Base-by-base conservation (phyloP, 2,113 vertebrate species). In the Pheucticus melanocephalus region DNA sequence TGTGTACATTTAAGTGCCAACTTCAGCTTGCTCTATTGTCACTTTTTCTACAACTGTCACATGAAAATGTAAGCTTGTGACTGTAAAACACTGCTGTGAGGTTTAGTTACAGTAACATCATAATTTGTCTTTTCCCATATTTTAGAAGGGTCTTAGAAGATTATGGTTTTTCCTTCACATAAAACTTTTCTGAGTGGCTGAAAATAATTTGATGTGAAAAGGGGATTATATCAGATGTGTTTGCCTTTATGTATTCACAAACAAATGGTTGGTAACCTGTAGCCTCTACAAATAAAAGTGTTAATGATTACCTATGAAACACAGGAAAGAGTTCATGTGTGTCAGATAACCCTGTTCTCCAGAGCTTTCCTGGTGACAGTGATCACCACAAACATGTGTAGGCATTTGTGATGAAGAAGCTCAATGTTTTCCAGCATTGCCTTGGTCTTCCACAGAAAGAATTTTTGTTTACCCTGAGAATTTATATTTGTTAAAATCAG, bases 401-500 rank as follows among this genome's bases (percentile, higher is more conserved):
- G 40, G 12, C 30, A 53, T 84, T 85, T 82, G 60, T 50, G 44
- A 59, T 47, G 14, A 42, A 25, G 22, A 90, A 88, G 16, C 3
- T 60, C 7, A 4, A 0, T 1, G 3, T 61, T 88, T 78, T 82
- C 24, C 10, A 61, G 65, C 54, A 94, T 94, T 96, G 61, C 14
- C 11, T 50, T 25, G 11, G 40, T 82, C 71, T 95, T 95, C 60
- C 48, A 73, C 15, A 63, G 54, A 83, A 89, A 92, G 25, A 91
- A 24, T 48, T 78, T 54, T 85, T 77, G 12, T 51, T 90, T 92
- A 85, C 28, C 8, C n/a, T 77, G 72, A 94, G 88, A 93, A 88
- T 92, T 95, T 91, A 87, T 42, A 80, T 86, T 94, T 95, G 79
- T 81, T 92, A 92, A 92, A 97, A 96, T 88, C 85, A 86, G 37